phyloP scores from a whole-genome alignment of 2,888 invertebrate genomes.

The Lagria hirta region DNA sequence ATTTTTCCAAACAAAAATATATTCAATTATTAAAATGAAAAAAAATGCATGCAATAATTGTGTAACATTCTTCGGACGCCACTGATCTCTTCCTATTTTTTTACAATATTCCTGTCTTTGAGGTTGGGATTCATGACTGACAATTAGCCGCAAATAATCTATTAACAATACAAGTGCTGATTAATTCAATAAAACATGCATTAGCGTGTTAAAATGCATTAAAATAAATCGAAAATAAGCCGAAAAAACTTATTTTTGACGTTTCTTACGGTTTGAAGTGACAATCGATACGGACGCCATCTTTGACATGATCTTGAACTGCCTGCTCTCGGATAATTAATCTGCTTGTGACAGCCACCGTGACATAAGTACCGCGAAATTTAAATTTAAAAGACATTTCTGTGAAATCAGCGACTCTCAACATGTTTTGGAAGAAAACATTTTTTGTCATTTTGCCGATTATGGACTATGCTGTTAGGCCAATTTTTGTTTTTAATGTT shows the following conservation, averaged over 20 bases:
- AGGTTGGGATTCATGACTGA: too few species aligned
- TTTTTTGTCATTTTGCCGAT: neutral
- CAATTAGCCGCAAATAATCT: too few species aligned
- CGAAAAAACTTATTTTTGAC: constrained; percentile 23
- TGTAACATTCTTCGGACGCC: too few species aligned
- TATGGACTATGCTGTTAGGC: neutral
- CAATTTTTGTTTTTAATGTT: neutral
- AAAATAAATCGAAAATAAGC: constrained; percentile 34
- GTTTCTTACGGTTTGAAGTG: constrained; percentile 51
- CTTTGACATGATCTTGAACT: constrained; percentile 43
- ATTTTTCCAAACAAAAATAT: constrained; percentile 3
- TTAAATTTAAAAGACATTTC: too few species aligned
- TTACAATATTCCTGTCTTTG: constrained; percentile 3
- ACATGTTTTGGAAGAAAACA: neutral
- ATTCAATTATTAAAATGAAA: constrained; percentile 7
- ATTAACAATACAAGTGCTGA: constrained; percentile 13
- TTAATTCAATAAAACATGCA: constrained; percentile 33
- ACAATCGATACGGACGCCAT: constrained; percentile 53
- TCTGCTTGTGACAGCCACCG: neutral
- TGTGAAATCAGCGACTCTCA: too few species aligned
- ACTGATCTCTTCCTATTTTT: too few species aligned
- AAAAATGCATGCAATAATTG: too few species aligned
- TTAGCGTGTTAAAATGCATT: constrained; percentile 32
- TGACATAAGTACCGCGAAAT: constrained; percentile 2
- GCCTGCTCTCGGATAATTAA: constrained; percentile 24